Conservation (phyloP, 2,797 vertebrate species). For the Arrhamphus sclerolepis region DNA sequence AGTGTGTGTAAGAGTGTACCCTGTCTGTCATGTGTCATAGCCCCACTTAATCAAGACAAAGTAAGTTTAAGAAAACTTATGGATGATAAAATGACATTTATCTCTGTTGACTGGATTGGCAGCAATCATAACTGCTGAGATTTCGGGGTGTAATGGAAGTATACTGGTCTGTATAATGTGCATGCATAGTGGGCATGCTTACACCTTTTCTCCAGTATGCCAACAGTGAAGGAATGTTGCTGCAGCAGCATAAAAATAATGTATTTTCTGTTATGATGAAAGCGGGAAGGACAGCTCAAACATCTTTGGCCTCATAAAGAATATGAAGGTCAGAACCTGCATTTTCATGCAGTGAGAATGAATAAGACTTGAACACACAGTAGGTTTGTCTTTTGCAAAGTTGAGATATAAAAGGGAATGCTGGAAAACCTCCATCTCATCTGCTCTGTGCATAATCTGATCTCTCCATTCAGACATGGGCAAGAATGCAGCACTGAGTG, state of each 20-base stretch:
- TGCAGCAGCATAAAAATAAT: constrained; percentile 4
- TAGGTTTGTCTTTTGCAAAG: constrained; percentile 1
- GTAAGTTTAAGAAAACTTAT: no score
- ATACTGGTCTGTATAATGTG: no score
- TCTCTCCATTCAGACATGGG: constrained; percentile 49
- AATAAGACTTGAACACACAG: background rate
- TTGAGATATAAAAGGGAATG: constrained; percentile 24
- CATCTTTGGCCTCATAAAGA: background rate
- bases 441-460: constrained; percentile 40
- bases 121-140: background rate
- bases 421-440: constrained; percentile 41
- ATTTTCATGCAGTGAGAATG: background rate
- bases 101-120: background rate
- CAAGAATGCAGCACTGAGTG: constrained; percentile 54
- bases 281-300: background rate
- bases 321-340: background rate
- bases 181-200: no score
- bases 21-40: background rate
- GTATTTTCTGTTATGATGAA: constrained; percentile 1
- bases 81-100: background rate
- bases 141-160: background rate
- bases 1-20: no score
- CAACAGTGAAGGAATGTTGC: no score
- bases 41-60: background rate
- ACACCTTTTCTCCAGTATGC: no score